phyloP scores from a whole-genome alignment of 2,888 invertebrate species.

The Tanypteryx hageni region DNA sequence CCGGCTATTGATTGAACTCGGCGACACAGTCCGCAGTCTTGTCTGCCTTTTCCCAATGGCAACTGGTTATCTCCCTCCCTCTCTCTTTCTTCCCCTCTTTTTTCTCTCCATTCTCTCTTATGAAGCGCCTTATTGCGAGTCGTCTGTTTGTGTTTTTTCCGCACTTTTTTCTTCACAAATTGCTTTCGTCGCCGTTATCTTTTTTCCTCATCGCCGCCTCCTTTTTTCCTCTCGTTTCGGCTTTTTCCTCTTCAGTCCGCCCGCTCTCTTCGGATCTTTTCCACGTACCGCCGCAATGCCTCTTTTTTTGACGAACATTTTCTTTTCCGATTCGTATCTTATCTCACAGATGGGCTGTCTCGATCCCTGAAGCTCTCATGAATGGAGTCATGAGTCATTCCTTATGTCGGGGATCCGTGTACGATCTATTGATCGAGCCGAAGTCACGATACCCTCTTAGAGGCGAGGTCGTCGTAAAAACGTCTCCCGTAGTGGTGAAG shows the following conservation, averaged over 20 bases:
- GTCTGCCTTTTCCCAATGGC: slow-evolving; percentile 37
- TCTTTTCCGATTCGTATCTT: too few species aligned
- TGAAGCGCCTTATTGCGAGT: background rate
- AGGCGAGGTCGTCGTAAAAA: too few species aligned
- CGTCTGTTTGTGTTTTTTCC: background rate
- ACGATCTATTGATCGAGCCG: too few species aligned
- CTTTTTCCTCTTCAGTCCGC: background rate
- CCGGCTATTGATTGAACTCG: slow-evolving; percentile 54
- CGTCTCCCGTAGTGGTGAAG: too few species aligned
- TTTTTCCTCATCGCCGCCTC: background rate
- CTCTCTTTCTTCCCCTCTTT: background rate
- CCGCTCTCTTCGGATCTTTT: background rate
- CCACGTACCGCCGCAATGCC: background rate
- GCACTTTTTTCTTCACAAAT: background rate
- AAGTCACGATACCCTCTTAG: too few species aligned
- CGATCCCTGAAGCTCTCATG: too few species aligned
- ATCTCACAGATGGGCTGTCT: too few species aligned
- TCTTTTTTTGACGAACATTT: background rate
- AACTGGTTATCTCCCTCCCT: background rate
- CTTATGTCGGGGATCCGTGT: too few species aligned
- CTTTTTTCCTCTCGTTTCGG: background rate
- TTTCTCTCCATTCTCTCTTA: background rate
- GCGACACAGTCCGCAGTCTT: slow-evolving; percentile 51
- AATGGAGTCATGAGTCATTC: too few species aligned
- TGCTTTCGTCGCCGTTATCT: background rate